Evolutionary conservation across 2,888 invertebrate species (phyloP).

Genomic region (Tanytarsus gracilentus): DNA sequence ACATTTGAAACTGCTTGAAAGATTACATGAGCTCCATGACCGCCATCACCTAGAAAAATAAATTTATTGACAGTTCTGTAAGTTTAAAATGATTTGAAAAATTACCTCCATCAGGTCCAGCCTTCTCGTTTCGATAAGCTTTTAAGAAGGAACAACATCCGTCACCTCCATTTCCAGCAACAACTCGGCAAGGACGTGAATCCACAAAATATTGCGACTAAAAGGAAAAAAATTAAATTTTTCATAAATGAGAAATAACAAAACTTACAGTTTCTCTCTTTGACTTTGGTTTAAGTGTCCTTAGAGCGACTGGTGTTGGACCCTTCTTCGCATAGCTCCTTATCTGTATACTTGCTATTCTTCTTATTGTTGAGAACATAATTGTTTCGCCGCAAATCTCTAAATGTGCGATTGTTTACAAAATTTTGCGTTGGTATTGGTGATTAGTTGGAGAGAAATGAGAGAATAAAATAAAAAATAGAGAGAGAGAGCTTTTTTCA

Average conservation of each 20-base stretch:
- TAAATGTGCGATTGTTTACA: too few relatives aligned
- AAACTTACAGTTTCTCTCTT: background rate
- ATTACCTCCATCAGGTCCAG: constrained; percentile 91
- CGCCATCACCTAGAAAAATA: constrained; percentile 77
- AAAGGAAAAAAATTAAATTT: constrained; percentile 30
- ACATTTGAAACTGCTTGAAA: constrained; percentile 62
- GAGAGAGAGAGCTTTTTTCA: too few relatives aligned
- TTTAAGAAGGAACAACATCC: constrained; percentile 83
- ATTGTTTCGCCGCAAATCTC: too few relatives aligned
- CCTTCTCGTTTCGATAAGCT: constrained; percentile 72
- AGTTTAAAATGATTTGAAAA: too few relatives aligned
- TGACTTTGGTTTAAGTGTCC: constrained; percentile 24
- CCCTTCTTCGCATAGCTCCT: constrained; percentile 28
- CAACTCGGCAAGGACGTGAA: constrained; percentile 52
- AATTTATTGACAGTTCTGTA: background rate
- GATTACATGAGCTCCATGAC: constrained; percentile 89
- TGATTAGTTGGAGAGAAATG: too few relatives aligned
- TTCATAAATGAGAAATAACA: constrained; percentile 1
- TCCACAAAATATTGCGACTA: constrained; percentile 62
- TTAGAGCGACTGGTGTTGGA: constrained; percentile 35
- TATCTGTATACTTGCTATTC: background rate
- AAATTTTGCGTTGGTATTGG: too few relatives aligned
- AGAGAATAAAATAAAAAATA: too few relatives aligned
- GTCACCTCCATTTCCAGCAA: constrained; percentile 87
- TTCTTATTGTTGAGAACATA: constrained; percentile 20